Base-by-base conservation (phyloP, 1,140 invertebrate genomes). In the Anagrus nilaparvatae region DNA sequence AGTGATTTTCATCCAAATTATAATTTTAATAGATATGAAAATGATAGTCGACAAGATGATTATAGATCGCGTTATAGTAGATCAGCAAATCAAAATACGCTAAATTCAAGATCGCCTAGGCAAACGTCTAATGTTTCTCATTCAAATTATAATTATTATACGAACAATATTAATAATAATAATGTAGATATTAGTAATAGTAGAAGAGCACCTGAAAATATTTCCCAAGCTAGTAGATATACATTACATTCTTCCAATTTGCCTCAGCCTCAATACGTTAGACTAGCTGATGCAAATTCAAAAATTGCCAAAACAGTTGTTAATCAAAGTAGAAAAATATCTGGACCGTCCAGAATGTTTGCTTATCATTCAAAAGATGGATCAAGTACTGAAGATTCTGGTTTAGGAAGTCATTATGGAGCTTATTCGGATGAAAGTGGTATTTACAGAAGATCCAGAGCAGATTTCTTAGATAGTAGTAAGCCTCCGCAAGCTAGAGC, bases 231-330 rank as follows among this genome's bases (percentile, higher is more conserved):
- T 1, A 55, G 56, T 28, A 82, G 77, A 56, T 87, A 81, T 50
- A 85, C 81, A 5, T 61, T 85, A 38, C 81, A 84, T 38, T 78
- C 79, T 5, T 80, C 75, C 34, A 78, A 82, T 44, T 58, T 87
- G 33, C 83, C 83, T 0, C 60, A 73, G 34, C 82, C 82, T 0
- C 81, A 85, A 53, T 80, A 75, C 46, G 71, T 83, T 13, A 63
- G 65, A 19, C 63, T 77, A 28, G 74, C 73, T 20, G 81, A 84
- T 40, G 61, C 73, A 0, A 66, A 63, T 40, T 57, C 63, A 3
- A 85, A 84, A 61, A 71, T 70, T 8, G 79, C 80, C 20, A 87
- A 87, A 63, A 84, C 84, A 45, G 75, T 71, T 4, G 75, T 70
- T 0, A 82, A 81, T 47, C 77, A 72, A 34, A 73, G 63, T 19